Percentiles rank a stretch among this genome's conserved stretches.
These are phyloP conservation scores for Myrmophylax atrothorax DNA, from an alignment of 2,113 vertebrate species.

Conservation along the genomic window DNA sequence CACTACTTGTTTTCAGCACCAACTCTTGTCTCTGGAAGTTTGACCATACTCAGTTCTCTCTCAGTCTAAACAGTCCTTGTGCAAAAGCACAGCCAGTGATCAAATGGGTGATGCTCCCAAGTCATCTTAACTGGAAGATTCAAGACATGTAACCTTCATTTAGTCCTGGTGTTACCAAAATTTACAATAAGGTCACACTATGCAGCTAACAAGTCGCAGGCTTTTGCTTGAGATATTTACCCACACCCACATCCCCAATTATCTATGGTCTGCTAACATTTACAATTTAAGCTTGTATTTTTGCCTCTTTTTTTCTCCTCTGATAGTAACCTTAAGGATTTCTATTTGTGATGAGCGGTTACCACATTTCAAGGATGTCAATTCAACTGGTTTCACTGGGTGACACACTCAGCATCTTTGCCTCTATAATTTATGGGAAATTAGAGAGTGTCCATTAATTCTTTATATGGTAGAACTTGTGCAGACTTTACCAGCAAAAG, in stretches of 20 bases:
- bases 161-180: not conserved
- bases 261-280: not conserved
- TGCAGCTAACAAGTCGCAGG: not conserved
- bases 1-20: not conserved
- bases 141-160: not conserved
- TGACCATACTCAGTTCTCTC: not conserved
- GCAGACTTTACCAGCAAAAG: not conserved
- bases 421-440: not conserved
- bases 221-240: not conserved
- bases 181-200: fast-evolving
- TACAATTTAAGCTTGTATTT: not conserved
- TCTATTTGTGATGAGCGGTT: not conserved
- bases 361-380: not conserved
- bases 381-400: not conserved
- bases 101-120: not conserved
- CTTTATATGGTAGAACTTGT: not conserved
- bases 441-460: not conserved
- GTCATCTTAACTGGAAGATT: not conserved
- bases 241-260: not conserved
- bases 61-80: not conserved
- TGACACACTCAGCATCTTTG: not conserved
- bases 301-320: not conserved
- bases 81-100: not conserved
- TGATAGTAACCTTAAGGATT: not conserved
- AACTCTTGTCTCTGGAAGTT: not conserved